Evolutionary conservation across 2,113 vertebrate genomes (phyloP).

Genomic region (Narcine bancroftii): DNA sequence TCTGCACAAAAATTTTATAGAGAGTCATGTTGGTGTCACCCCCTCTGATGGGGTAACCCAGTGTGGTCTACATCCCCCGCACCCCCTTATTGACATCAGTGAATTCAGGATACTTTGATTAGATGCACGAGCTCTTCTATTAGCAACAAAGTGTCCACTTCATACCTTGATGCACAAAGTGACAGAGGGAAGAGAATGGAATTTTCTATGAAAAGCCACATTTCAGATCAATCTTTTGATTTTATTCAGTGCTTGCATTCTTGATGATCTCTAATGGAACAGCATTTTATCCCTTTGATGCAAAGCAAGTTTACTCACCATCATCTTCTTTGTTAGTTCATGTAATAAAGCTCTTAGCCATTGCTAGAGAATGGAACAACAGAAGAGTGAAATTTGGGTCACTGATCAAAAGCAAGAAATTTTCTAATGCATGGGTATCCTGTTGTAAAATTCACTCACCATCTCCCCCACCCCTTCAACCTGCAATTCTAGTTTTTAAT

Average conservation of each 20-base stretch:
- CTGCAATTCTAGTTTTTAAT: not conserved
- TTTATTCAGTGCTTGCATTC: not conserved
- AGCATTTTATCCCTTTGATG: not conserved
- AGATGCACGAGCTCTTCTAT: not conserved
- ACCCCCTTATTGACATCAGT: no score
- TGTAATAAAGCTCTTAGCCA: not conserved
- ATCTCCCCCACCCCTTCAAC: no score
- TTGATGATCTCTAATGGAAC: not conserved
- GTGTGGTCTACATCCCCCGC: no score
- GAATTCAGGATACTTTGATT: not conserved
- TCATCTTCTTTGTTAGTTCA: not conserved
- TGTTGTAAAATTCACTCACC: not conserved
- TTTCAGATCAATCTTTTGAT: slow-evolving; percentile 14
- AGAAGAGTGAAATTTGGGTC: slow-evolving; percentile 1
- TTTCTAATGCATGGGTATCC: slow-evolving; percentile 4
- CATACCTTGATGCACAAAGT: not conserved
- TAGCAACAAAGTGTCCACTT: not conserved
- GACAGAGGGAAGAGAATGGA: not conserved
- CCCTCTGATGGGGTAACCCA: no score
- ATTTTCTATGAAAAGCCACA: not conserved
- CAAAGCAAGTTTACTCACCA: not conserved
- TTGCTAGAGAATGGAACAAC: not conserved
- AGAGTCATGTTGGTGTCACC: no score
- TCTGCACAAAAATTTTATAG: no score
- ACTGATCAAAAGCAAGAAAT: slow-evolving; percentile 9